These are phyloP conservation scores for Aromia moschata DNA, from an alignment of 2,888 invertebrate species.

Conservation along the genomic window DNA sequence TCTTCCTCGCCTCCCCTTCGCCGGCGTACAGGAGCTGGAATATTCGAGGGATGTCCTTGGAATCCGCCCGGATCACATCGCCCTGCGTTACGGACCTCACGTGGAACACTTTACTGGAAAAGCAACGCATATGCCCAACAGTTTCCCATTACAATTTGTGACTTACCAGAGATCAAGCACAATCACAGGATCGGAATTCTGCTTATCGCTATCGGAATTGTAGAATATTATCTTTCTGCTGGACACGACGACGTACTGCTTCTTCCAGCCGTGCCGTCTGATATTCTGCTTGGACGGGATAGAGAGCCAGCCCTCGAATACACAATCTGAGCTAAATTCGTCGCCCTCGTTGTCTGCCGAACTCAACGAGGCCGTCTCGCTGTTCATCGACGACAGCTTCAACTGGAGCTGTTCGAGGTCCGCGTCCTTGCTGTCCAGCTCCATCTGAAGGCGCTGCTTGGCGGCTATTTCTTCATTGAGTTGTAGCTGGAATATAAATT, in stretches of 20 bases:
- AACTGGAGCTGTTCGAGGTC: slow-evolving; percentile 93
- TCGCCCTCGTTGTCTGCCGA: slow-evolving; percentile 88
- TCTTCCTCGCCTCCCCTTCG: slow-evolving; percentile 90
- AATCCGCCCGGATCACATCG: slow-evolving; percentile 98
- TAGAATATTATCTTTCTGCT: slow-evolving; percentile 98
- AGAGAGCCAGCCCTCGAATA: slow-evolving; percentile 95
- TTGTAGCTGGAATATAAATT: slow-evolving; percentile 72
- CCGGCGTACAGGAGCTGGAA: slow-evolving; percentile 97
- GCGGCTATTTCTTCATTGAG: slow-evolving; percentile 82
- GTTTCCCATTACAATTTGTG: no score
- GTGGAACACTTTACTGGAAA: slow-evolving; percentile 93
- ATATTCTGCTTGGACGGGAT: slow-evolving; percentile 96
- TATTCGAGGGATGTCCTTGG: slow-evolving; percentile 98
- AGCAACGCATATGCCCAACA: no score
- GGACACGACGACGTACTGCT: slow-evolving; percentile 96
- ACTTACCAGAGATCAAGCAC: slow-evolving; percentile 93
- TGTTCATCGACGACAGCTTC: slow-evolving; percentile 80
- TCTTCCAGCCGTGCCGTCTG: slow-evolving; percentile 94
- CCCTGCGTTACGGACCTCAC: slow-evolving; percentile 98
- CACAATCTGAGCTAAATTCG: slow-evolving; percentile 74
- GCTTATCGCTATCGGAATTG: slow-evolving; percentile 92
- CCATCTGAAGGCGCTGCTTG: slow-evolving; percentile 88
- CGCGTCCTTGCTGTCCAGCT: slow-evolving; percentile 95
- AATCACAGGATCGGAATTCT: slow-evolving; percentile 93
- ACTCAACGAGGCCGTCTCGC: slow-evolving; percentile 90